phyloP scores from a whole-genome alignment of 1,140 invertebrate genomes.

The Charaxes varanes region DNA sequence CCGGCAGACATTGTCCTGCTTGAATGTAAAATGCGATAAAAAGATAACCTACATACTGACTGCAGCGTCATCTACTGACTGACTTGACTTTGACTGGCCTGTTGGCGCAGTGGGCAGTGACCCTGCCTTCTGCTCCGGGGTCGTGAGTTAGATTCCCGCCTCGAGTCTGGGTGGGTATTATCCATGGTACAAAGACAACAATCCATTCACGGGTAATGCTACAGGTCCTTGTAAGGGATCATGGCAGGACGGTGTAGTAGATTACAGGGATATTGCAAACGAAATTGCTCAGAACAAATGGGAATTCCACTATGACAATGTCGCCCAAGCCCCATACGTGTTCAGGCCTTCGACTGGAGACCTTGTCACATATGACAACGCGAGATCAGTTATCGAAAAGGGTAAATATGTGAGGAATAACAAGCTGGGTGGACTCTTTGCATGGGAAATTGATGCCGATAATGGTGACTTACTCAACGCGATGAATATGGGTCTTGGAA shows the following conservation, averaged over 20 bases:
- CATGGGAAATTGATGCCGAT: slow-evolving; percentile 65
- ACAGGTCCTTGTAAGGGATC: slow-evolving; percentile 58
- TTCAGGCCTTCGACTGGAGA: slow-evolving; percentile 54
- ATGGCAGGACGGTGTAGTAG: slow-evolving; percentile 65
- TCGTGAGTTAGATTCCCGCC: too few relatives aligned
- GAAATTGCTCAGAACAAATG: slow-evolving; percentile 57
- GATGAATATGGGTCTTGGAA: slow-evolving; percentile 66
- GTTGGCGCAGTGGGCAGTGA: too few relatives aligned
- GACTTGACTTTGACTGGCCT: too few relatives aligned
- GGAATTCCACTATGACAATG: slow-evolving; percentile 62
- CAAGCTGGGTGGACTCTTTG: slow-evolving; percentile 59
- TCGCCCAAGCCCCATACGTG: slow-evolving; percentile 59
- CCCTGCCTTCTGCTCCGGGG: too few relatives aligned
- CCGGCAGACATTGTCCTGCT: too few relatives aligned
- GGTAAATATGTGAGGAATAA: slow-evolving; percentile 64
- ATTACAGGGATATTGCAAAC: slow-evolving; percentile 61
- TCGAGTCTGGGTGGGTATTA: too few relatives aligned
- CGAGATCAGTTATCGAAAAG: slow-evolving; percentile 57
- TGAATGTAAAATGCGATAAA: too few relatives aligned
- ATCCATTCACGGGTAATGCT: slow-evolving; percentile 58
- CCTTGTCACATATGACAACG: slow-evolving; percentile 59
- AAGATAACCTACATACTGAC: too few relatives aligned
- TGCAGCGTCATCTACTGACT: too few relatives aligned
- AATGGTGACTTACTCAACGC: slow-evolving; percentile 60
- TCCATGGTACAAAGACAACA: slow-evolving; percentile 44